Percentiles rank a stretch among this genome's conserved stretches.
Conservation (phyloP, 2,888 invertebrate genomes). For the Elysia crispata region DNA sequence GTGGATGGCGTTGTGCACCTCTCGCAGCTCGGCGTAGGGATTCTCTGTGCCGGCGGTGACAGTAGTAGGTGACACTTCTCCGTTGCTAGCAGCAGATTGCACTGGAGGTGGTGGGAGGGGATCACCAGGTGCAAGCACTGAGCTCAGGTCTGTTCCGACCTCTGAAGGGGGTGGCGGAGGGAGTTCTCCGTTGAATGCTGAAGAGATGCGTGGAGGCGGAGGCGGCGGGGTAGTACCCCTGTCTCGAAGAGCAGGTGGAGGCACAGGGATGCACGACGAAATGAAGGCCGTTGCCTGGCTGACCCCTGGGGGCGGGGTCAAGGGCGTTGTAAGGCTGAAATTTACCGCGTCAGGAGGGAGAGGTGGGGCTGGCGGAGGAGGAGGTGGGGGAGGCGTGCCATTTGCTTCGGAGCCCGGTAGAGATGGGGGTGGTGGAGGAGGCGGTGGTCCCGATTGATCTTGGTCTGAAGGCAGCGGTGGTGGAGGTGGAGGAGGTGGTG, state of each 20-base stretch:
- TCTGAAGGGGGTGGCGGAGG: conserved; percentile 46
- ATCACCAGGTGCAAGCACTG: conserved; percentile 23
- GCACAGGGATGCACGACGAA: conserved; percentile 55
- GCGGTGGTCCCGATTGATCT: conserved; percentile 46
- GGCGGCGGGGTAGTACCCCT: conserved; percentile 39
- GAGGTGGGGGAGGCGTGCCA: conserved; percentile 53
- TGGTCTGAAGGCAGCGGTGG: conserved; percentile 41
- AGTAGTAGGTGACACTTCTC: conserved; percentile 25
- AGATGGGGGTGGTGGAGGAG: conserved; percentile 55
- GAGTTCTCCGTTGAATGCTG: conserved; percentile 22
- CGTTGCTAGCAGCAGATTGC: conserved; percentile 25
- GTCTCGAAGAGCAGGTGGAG: conserved; percentile 40
- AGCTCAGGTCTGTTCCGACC: conserved; percentile 16
- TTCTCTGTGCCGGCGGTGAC: conserved; percentile 42
- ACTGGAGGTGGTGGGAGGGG: conserved; percentile 50
- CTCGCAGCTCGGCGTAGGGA: conserved; percentile 51
- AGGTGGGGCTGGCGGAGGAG: conserved; percentile 49
- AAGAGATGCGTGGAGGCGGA: conserved; percentile 49
- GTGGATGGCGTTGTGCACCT: conserved; percentile 48
- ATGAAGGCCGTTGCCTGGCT: conserved; percentile 58
- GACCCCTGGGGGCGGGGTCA: conserved; percentile 39
- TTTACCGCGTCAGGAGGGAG: conserved; percentile 49
- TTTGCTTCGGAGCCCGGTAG: conserved; percentile 47
- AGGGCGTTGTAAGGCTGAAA: conserved; percentile 34
- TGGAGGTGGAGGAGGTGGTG: conserved; percentile 56